Evolutionary conservation across 2,113 vertebrate genomes (phyloP).

Genomic region (Periophthalmodon schlosseri): DNA sequence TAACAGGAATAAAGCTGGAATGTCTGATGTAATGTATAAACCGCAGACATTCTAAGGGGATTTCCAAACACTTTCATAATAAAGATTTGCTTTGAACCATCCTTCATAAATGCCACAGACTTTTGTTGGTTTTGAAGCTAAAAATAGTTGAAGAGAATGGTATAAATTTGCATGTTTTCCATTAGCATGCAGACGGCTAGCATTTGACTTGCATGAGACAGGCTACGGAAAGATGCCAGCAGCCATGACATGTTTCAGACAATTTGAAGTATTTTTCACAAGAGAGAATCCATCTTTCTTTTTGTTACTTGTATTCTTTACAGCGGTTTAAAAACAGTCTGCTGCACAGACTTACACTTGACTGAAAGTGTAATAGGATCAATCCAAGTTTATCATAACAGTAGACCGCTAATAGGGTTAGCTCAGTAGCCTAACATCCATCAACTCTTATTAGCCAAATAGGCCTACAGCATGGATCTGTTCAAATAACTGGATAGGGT

Average conservation of each 20-base stretch:
- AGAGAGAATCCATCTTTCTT: not conserved
- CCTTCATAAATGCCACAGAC: not conserved
- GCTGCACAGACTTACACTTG: too few species aligned
- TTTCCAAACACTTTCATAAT: not conserved
- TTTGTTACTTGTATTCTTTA: not conserved
- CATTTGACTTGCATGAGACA: conserved; percentile 5
- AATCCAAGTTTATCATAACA: too few species aligned
- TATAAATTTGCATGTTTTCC: not conserved
- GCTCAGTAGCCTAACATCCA: too few species aligned
- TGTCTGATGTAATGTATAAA: not conserved
- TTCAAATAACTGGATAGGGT: too few species aligned
- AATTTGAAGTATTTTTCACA: not conserved
- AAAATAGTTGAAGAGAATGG: not conserved
- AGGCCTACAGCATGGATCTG: too few species aligned
- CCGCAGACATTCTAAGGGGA: not conserved
- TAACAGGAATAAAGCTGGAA: not conserved
- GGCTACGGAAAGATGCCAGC: not conserved
- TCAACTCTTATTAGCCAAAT: too few species aligned
- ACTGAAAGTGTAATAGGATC: too few species aligned
- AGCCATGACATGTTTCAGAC: not conserved
- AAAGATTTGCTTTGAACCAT: not conserved
- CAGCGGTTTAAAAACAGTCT: not conserved
- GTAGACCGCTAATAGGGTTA: too few species aligned
- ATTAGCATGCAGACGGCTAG: conserved; percentile 1
- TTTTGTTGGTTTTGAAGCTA: conserved; percentile 3